These are phyloP conservation scores for Sphaeramia orbicularis DNA, from an alignment of 2,797 vertebrate genomes.

Conservation along the genomic window DNA sequence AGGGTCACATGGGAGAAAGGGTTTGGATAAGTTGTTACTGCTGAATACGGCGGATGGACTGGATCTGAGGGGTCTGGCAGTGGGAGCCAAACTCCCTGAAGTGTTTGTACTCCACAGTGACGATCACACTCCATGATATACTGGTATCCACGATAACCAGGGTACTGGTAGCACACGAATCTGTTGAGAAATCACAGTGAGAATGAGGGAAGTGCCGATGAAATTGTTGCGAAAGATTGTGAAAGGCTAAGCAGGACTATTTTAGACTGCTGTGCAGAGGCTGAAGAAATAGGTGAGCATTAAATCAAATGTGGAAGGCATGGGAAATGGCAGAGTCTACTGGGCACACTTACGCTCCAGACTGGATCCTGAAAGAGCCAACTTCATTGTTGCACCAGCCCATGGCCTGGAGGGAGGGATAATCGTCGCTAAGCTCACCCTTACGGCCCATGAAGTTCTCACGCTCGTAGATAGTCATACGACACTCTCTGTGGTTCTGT, in stretches of 20 bases:
- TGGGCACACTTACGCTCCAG: constrained; percentile 89
- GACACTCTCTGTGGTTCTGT: constrained; percentile 88
- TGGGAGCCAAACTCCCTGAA: constrained; percentile 94
- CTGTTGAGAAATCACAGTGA: constrained; percentile 72
- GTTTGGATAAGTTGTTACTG: constrained; percentile 82
- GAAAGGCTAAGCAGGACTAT: constrained; percentile 25
- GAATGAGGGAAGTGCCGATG: constrained; percentile 2
- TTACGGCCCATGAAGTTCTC: constrained; percentile 96
- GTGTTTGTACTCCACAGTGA: constrained; percentile 93
- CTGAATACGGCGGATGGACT: constrained; percentile 95
- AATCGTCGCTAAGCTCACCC: constrained; percentile 93
- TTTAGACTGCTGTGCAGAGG: not conserved
- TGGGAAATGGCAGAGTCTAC: not conserved
- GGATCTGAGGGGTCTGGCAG: constrained; percentile 93
- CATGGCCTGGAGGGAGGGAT: constrained; percentile 91
- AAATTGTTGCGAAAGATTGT: constrained; percentile 27
- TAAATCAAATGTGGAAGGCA: constrained; percentile 1
- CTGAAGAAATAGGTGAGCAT: not conserved
- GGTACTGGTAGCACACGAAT: constrained; percentile 96
- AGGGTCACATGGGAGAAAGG: constrained; percentile 51
- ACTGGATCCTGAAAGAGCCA: constrained; percentile 91
- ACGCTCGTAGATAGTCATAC: constrained; percentile 86
- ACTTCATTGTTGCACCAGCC: constrained; percentile 96
- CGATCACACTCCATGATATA: constrained; percentile 95
- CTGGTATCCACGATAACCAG: constrained; percentile 95